phyloP scores from a whole-genome alignment of 2,888 invertebrate species.

The Phania funesta region DNA sequence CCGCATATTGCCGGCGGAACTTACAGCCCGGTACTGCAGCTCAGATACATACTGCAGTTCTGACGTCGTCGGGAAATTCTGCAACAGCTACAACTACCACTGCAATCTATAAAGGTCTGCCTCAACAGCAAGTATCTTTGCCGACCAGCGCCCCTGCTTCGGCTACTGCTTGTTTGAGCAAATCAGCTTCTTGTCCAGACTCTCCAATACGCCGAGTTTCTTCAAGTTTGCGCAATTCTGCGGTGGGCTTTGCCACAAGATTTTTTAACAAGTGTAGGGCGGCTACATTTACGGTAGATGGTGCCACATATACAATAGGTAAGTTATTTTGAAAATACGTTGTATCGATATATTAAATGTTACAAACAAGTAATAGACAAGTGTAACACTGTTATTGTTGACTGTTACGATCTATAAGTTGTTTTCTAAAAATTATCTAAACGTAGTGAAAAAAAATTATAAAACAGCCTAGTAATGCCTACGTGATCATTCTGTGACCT shows the following conservation, averaged over 20 bases:
- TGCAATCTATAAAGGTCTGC: conserved; percentile 40
- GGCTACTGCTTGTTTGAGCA: conserved; percentile 46
- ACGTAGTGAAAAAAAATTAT: too few relatives aligned
- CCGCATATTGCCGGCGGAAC: conserved; percentile 69
- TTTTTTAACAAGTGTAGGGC: conserved; percentile 92
- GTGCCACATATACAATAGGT: conserved; percentile 93
- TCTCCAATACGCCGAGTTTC: conserved; percentile 79
- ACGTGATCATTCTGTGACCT: too few relatives aligned
- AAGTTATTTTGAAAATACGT: conserved; percentile 70
- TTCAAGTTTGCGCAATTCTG: conserved; percentile 77
- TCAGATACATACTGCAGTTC: conserved; percentile 67
- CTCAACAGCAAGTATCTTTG: conserved; percentile 48
- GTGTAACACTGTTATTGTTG: too few relatives aligned
- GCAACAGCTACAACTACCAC: conserved; percentile 4
- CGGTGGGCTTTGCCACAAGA: conserved; percentile 81
- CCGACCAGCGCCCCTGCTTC: conserved; percentile 30
- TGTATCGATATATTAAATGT: too few relatives aligned
- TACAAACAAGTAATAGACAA: too few relatives aligned
- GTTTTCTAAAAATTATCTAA: too few relatives aligned
- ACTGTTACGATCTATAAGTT: too few relatives aligned
- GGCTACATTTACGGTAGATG: conserved; percentile 92
- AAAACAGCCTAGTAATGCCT: too few relatives aligned
- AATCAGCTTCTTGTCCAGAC: conserved; percentile 76
- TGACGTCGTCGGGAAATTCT: conserved; percentile 27
- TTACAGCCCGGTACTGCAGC: conserved; percentile 74